Conservation (phyloP, 2,888 invertebrate species). For the Spisula solida region DNA sequence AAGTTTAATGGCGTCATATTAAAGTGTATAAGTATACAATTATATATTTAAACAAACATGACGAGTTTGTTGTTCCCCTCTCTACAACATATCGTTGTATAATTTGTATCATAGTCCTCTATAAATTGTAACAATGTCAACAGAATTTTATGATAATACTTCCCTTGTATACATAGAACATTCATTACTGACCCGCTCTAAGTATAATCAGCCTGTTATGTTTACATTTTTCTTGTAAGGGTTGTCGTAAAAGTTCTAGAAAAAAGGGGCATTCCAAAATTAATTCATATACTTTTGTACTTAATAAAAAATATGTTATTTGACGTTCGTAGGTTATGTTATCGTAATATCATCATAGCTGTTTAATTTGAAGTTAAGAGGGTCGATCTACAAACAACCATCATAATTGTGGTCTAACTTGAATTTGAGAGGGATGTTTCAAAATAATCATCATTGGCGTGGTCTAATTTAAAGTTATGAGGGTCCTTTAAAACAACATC, state of each 20-base stretch:
- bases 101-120: neutral
- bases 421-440: too few relatives aligned
- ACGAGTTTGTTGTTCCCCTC: neutral
- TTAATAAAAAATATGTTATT: too few relatives aligned
- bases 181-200: slow-evolving; percentile 33
- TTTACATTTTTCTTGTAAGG: slow-evolving; percentile 16
- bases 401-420: too few relatives aligned
- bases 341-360: too few relatives aligned
- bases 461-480: too few relatives aligned
- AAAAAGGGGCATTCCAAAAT: neutral
- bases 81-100: neutral
- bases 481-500: too few relatives aligned
- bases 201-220: slow-evolving; percentile 27
- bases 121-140: slow-evolving; percentile 2
- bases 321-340: too few relatives aligned
- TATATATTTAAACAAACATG: neutral
- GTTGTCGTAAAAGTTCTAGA: neutral
- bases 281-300: too few relatives aligned
- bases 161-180: slow-evolving; percentile 19
- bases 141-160: slow-evolving; percentile 16
- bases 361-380: too few relatives aligned
- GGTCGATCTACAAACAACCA: too few relatives aligned
- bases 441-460: too few relatives aligned
- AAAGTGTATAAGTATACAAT: neutral
- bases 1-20: neutral